These are phyloP conservation scores for Melanotaenia nigrans DNA, from an alignment of 2,797 vertebrate species.

Conservation along the genomic window DNA sequence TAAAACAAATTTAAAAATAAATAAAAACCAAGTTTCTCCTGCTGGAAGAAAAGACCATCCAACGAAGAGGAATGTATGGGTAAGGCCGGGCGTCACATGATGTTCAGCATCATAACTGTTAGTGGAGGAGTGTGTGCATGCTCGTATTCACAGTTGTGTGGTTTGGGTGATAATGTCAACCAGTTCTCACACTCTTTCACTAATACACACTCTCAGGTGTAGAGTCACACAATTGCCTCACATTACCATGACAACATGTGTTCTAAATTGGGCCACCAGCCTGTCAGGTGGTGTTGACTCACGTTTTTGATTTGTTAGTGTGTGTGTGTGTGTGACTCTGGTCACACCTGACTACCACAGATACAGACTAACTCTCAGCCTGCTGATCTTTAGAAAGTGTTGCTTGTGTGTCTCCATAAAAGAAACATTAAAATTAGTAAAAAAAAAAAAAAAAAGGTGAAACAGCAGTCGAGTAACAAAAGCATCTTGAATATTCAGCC, in stretches of 20 bases:
- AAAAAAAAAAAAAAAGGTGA: not conserved
- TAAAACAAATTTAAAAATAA: too few relatives aligned
- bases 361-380: not conserved
- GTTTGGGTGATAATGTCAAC: conserved; percentile 18
- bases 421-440: not conserved
- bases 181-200: conserved; percentile 16
- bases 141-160: not conserved
- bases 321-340: conserved; percentile 3
- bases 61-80: not conserved
- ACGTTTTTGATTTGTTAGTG: conserved; percentile 14
- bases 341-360: conserved; percentile 10
- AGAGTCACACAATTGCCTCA: conserved; percentile 8
- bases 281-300: conserved; percentile 27
- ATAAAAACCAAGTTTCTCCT: not conserved
- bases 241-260: conserved; percentile 38
- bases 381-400: not conserved
- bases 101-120: not conserved
- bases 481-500: not conserved
- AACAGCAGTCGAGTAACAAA: not conserved
- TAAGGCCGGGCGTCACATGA: not conserved
- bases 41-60: not conserved
- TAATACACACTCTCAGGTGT: conserved; percentile 2
- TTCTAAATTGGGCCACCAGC: conserved; percentile 17
- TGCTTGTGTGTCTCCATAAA: not conserved
- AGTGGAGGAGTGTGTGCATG: not conserved